Evolutionary conservation across 2,888 invertebrate species (phyloP).

Genomic region (Lymantria dispar): DNA sequence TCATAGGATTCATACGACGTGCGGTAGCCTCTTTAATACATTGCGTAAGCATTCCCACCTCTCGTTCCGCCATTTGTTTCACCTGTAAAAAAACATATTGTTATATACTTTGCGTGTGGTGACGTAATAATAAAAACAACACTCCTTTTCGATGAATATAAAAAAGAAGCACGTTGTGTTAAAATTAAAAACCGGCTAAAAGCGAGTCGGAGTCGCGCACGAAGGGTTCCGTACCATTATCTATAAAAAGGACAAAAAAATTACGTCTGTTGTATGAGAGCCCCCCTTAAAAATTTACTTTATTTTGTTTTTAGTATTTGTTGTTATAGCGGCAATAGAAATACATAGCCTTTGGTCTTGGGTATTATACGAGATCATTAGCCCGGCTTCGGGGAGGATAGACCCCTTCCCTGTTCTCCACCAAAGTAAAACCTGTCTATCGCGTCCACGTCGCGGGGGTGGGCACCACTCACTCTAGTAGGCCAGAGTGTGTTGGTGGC

Average conservation of each 20-base stretch:
- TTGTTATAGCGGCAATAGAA: no score
- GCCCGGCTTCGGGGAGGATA: background rate
- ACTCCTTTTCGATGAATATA: no score
- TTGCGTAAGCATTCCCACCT: constrained; percentile 87
- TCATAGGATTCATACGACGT: constrained; percentile 78
- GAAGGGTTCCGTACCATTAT: no score
- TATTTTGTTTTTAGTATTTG: no score
- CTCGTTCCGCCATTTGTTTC: constrained; percentile 87
- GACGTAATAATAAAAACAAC: no score
- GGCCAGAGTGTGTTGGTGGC: background rate
- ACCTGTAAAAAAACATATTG: constrained; percentile 56
- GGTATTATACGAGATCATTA: background rate
- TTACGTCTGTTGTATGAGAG: no score
- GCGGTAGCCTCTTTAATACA: constrained; percentile 81
- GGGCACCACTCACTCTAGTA: background rate
- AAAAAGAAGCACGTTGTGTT: no score
- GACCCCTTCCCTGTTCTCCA: background rate
- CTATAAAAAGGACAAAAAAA: no score
- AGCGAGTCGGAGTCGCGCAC: no score
- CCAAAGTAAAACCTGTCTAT: background rate
- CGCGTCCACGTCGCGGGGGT: background rate
- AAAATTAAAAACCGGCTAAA: no score
- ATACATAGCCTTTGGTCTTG: background rate
- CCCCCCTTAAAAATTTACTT: no score
- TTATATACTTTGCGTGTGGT: no score